These are phyloP conservation scores for Pristionchus arcanus DNA, from an alignment of 2,888 invertebrate species.

Conservation along the genomic window DNA sequence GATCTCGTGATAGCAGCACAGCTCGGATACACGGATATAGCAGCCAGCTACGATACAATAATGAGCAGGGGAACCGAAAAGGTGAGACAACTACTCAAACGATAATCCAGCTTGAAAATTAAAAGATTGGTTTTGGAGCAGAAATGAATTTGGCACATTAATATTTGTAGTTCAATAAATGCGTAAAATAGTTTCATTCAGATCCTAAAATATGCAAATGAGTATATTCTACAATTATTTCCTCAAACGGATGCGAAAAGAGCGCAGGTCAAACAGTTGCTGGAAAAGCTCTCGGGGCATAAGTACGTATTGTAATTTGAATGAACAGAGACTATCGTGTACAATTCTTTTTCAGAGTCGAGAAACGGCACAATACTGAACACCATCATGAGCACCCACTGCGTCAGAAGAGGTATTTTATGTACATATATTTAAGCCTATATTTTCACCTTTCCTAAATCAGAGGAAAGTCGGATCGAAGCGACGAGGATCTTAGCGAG, in stretches of 20 bases:
- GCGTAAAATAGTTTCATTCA: not conserved
- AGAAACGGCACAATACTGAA: not conserved
- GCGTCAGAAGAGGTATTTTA: not conserved
- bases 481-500: not conserved
- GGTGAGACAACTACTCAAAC: no score
- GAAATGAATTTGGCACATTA: no score
- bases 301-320: not conserved
- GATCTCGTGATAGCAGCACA: not conserved
- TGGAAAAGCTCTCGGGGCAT: conserved; percentile 27
- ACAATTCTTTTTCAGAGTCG: not conserved
- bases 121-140: no score
- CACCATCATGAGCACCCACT: not conserved
- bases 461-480: not conserved
- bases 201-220: not conserved
- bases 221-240: not conserved
- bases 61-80: not conserved
- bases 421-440: not conserved
- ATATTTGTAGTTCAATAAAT: not conserved
- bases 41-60: not conserved
- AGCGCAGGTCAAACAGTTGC: not conserved
- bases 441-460: not conserved
- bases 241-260: not conserved
- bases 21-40: not conserved
- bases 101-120: no score
- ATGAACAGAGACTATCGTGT: no score